Percentiles rank a stretch among this genome's conserved stretches.
Evolutionary conservation across 2,888 invertebrate genomes (phyloP).

Genomic region (Kuschelorhynchus macadamiae): DNA sequence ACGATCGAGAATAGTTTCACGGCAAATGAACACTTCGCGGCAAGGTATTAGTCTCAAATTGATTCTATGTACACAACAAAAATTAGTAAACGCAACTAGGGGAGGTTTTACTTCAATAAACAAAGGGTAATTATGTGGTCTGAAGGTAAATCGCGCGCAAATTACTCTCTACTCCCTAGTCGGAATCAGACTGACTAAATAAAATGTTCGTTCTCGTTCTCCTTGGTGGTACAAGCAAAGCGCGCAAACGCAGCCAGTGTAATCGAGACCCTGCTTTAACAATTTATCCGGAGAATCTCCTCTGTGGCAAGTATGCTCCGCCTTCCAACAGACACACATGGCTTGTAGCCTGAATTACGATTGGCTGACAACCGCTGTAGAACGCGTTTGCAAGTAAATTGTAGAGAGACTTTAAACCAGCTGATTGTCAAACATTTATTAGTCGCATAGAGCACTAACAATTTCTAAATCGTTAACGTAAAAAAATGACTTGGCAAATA

Average conservation of each 20-base stretch:
- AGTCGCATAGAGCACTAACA: slow-evolving; percentile 4
- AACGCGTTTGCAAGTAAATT: slow-evolving; percentile 20
- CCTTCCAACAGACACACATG: slow-evolving; percentile 14
- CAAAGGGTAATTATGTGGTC: slow-evolving; percentile 58
- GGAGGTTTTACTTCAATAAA: slow-evolving; percentile 55
- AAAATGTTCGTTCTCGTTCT: slow-evolving; percentile 24
- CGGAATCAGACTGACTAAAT: slow-evolving; percentile 59
- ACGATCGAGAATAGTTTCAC: slow-evolving; percentile 25
- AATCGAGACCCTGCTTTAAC: slow-evolving; percentile 27
- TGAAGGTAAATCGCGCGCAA: slow-evolving; percentile 53
- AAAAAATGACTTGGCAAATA: too few relatives aligned
- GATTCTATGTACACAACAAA: neutral
- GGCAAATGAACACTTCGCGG: slow-evolving; percentile 34
- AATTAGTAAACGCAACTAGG: slow-evolving; percentile 52
- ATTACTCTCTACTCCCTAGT: slow-evolving; percentile 57
- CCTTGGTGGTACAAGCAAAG: slow-evolving; percentile 19
- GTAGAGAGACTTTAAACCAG: slow-evolving; percentile 31
- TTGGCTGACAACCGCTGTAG: slow-evolving; percentile 6
- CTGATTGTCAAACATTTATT: slow-evolving; percentile 31
- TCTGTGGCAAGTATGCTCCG: slow-evolving; percentile 17
- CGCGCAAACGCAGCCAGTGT: slow-evolving; percentile 55
- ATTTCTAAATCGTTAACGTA: slow-evolving; percentile 8
- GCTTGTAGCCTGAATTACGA: neutral
- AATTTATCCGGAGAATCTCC: slow-evolving; percentile 21
- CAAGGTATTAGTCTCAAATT: slow-evolving; percentile 8